These are phyloP conservation scores for Trisateles emortualis DNA, from an alignment of 2,888 invertebrate genomes.

Conservation along the genomic window DNA sequence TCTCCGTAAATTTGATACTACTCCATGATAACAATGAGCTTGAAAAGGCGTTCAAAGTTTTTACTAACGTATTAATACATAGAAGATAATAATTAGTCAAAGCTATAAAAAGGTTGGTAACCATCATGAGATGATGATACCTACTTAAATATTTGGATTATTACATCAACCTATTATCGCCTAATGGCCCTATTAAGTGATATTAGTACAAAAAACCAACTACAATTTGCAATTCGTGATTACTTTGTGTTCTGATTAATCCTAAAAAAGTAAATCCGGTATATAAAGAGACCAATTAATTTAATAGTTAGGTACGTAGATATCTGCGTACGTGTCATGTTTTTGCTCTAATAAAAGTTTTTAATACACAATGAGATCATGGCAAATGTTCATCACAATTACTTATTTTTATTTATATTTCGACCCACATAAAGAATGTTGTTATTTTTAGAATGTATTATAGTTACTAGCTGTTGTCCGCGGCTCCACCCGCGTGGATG, in stretches of 20 bases:
- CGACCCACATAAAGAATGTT: too few relatives aligned
- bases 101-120: too few relatives aligned
- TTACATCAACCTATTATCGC: constrained; percentile 25
- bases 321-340: constrained; percentile 45
- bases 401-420: constrained; percentile 40
- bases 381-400: constrained; percentile 46
- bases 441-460: too few relatives aligned
- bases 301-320: constrained; percentile 34
- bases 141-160: constrained; percentile 18
- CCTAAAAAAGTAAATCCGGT: constrained; percentile 74
- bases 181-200: constrained; percentile 28
- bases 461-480: too few relatives aligned
- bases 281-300: constrained; percentile 64
- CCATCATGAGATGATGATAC: constrained; percentile 6
- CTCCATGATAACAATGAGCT: too few relatives aligned
- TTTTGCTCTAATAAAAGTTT: constrained; percentile 74
- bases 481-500: too few relatives aligned
- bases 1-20: too few relatives aligned
- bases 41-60: too few relatives aligned
- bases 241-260: constrained; percentile 51
- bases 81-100: too few relatives aligned
- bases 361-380: constrained; percentile 74
- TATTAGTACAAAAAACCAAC: constrained; percentile 31
- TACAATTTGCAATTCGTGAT: constrained; percentile 38
- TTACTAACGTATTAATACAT: too few relatives aligned